These are phyloP conservation scores for Syndactyla subalaris DNA, from an alignment of 2,797 vertebrate species.

Conservation along the genomic window DNA sequence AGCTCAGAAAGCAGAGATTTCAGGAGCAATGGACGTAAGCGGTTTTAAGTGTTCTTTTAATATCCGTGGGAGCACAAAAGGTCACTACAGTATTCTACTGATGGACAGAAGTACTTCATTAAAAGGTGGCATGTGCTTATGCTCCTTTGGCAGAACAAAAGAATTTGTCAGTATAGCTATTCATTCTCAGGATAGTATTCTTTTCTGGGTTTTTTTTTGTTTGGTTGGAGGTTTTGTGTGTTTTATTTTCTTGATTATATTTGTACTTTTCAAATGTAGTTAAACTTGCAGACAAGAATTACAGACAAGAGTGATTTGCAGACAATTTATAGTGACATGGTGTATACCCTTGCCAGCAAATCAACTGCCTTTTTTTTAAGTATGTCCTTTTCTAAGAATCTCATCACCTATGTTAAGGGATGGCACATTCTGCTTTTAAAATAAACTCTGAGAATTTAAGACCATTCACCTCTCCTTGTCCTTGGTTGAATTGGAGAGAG, in stretches of 20 bases:
- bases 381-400: slow-evolving; percentile 64
- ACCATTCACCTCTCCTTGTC: slow-evolving; percentile 64
- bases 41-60: background rate
- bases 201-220: background rate
- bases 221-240: background rate
- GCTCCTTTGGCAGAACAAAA: background rate
- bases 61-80: background rate
- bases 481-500: slow-evolving; percentile 63
- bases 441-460: slow-evolving; percentile 67
- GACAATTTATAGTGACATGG: slow-evolving; percentile 41
- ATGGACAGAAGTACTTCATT: background rate
- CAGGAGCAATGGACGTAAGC: background rate
- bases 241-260: slow-evolving; percentile 38
- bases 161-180: background rate
- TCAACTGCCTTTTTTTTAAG: slow-evolving; percentile 37
- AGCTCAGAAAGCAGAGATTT: slow-evolving; percentile 19
- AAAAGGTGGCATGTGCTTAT: background rate
- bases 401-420: slow-evolving; percentile 72
- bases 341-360: slow-evolving; percentile 62
- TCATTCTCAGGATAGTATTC: background rate
- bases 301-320: slow-evolving; percentile 63
- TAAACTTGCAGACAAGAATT: slow-evolving; percentile 43
- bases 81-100: background rate
- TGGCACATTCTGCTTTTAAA: slow-evolving; percentile 75
- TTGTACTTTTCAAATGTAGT: slow-evolving; percentile 50